These are phyloP conservation scores for Chymomyza amoena DNA, from an alignment of 2,888 invertebrate species.

Conservation along the genomic window DNA sequence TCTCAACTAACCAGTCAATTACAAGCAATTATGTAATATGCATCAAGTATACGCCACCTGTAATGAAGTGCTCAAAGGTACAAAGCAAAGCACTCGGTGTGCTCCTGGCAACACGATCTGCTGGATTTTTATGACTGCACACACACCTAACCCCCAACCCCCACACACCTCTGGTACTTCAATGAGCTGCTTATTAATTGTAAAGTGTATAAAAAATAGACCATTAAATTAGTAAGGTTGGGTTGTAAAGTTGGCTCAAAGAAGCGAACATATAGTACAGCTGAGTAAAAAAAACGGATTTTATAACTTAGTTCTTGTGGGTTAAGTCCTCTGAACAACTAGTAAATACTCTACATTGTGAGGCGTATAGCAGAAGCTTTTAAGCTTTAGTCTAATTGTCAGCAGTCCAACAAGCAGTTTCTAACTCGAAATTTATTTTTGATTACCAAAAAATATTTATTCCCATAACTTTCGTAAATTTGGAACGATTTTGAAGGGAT, in stretches of 20 bases:
- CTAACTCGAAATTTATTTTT: too few species aligned
- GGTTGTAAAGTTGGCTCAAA: background rate
- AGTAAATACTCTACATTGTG: too few species aligned
- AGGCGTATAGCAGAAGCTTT: too few species aligned
- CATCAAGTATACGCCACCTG: background rate
- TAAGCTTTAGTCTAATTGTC: too few species aligned
- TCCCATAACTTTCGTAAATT: too few species aligned
- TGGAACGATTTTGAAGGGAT: too few species aligned
- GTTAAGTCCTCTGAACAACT: background rate
- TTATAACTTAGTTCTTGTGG: slow-evolving; percentile 3
- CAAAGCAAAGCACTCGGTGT: background rate
- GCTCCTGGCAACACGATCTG: background rate
- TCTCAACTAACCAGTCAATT: background rate
- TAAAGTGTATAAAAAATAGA: background rate
- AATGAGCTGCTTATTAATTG: background rate
- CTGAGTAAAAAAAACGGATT: background rate
- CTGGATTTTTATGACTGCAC: background rate
- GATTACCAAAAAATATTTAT: too few species aligned
- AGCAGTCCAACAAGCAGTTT: too few species aligned
- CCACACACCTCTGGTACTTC: background rate
- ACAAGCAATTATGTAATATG: background rate
- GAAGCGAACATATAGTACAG: background rate
- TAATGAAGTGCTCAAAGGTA: background rate
- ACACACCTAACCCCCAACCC: too few species aligned
- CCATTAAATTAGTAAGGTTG: background rate